Percentiles rank a stretch among this genome's conserved stretches.
Evolutionary conservation across 1,140 invertebrate species (phyloP).

Genomic region (Galendromus occidentalis): DNA sequence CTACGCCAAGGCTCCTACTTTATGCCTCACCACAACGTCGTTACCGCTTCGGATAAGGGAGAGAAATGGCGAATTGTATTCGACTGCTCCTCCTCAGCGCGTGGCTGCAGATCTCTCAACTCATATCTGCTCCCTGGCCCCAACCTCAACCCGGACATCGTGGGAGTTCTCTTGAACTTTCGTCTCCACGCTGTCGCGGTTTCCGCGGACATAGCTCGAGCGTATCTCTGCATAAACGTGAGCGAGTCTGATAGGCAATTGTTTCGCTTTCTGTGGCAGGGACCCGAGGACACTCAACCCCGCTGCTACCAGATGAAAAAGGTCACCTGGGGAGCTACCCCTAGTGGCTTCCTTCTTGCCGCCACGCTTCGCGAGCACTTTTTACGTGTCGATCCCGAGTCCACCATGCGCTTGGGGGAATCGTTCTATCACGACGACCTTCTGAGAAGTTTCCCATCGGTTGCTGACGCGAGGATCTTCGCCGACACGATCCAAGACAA

Average conservation of each 20-base stretch:
- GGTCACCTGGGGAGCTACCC: background rate
- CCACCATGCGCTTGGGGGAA: background rate
- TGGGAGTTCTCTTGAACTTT: no score
- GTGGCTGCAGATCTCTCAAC: no score
- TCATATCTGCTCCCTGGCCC: no score
- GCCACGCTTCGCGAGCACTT: background rate
- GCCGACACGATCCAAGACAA: no score
- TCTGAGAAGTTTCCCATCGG: background rate
- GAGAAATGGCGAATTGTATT: no score
- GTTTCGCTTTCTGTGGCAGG: background rate
- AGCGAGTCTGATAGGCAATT: background rate
- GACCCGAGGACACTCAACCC: background rate
- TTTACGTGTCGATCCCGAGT: background rate
- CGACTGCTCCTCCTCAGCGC: no score
- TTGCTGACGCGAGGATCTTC: no score
- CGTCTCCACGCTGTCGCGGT: background rate
- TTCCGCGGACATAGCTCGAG: background rate
- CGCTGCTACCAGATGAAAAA: background rate
- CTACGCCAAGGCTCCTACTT: background rate
- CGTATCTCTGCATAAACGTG: background rate
- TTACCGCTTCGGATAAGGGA: background rate
- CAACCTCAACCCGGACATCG: no score
- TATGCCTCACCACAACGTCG: background rate
- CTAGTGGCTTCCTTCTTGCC: no score
- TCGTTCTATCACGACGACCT: background rate